phyloP scores from a whole-genome alignment of 2,113 vertebrate species.

The Uropsilus gracilis region DNA sequence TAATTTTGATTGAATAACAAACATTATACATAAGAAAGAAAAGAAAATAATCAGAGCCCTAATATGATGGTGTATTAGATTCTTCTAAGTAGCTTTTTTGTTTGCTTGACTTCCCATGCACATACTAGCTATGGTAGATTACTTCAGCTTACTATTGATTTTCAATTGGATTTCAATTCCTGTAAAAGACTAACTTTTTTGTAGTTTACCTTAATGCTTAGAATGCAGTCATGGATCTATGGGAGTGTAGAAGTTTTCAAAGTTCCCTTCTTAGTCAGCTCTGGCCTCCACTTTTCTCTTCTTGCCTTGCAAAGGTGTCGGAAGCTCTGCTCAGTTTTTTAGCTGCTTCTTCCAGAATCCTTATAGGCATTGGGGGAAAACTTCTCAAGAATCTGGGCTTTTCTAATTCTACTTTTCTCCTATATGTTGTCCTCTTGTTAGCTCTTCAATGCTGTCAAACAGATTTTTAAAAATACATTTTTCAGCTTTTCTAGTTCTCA shows the following conservation, averaged over 20 bases:
- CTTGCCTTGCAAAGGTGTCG: background rate
- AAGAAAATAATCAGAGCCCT: constrained; percentile 16
- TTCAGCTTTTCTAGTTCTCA: constrained; percentile 5
- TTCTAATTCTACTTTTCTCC: background rate
- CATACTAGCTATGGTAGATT: background rate
- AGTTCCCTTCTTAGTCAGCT: background rate
- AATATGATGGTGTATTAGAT: background rate
- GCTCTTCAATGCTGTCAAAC: background rate
- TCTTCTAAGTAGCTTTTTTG: constrained; percentile 6
- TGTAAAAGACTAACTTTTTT: background rate
- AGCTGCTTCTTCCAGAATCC: background rate
- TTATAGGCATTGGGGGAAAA: background rate
- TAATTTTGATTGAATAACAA: constrained; percentile 21
- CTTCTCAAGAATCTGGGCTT: background rate
- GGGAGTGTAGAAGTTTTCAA: background rate
- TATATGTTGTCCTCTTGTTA: background rate
- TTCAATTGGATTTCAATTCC: constrained; percentile 30
- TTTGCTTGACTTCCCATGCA: constrained; percentile 5
- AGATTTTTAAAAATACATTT: constrained; percentile 23
- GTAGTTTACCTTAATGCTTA: background rate
- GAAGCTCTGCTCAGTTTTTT: background rate
- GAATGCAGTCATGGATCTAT: background rate
- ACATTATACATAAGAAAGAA: constrained; percentile 13
- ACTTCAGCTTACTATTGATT: constrained; percentile 19
- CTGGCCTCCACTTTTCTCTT: background rate